Evolutionary conservation across 2,888 invertebrate species (phyloP), one percentile per base, ranked within the genome.

Genomic region (Spodoptera exigua): DNA sequence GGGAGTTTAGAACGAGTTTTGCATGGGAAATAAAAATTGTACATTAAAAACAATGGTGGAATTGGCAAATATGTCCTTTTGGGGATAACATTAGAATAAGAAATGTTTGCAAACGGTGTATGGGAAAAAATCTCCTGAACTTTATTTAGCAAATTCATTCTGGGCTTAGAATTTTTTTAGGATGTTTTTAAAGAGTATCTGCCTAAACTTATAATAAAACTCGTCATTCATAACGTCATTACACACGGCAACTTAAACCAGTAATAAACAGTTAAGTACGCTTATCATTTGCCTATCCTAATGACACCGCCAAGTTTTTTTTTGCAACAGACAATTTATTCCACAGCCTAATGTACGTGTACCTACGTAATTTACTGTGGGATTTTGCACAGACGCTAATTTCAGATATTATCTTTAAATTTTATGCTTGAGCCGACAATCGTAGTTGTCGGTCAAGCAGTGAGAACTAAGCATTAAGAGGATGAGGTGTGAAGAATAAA

Each of bases 321-420:
- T 69, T 70, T 69, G 40, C 45, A 17, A 10, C 17, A 17, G 10
- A 55, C 46, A 53, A 61, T 70, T 69, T 69, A 65, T 64, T 60
- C 53, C 32, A 45, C 47, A n/a, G 37, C 52, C 49, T 39, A 52
- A 61, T 49, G 57, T 27, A 27, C 7, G n/a, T n/a, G n/a, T n/a
- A n/a, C n/a, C n/a, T n/a, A n/a, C n/a, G 27, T 69, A 58, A 73
- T 61, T 69, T 64, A 60, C 48, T 68, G 36, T 56, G 52, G 64
- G 64, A 64, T 69, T 71, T 72, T 64, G 54, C 37, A 41, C 64
- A 65, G 69, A 64, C 69, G 56, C 60, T 56, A 61, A 56, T 70
- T 65, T 60, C 17, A 55, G 55, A 69, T 56, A 56, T 60, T 70
- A 70, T 60, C 59, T 64, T 40, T 14, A 35, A 35, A 51, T 49